These are phyloP conservation scores for Drosophila limbata DNA, from an alignment of 2,888 invertebrate genomes.

Conservation along the genomic window DNA sequence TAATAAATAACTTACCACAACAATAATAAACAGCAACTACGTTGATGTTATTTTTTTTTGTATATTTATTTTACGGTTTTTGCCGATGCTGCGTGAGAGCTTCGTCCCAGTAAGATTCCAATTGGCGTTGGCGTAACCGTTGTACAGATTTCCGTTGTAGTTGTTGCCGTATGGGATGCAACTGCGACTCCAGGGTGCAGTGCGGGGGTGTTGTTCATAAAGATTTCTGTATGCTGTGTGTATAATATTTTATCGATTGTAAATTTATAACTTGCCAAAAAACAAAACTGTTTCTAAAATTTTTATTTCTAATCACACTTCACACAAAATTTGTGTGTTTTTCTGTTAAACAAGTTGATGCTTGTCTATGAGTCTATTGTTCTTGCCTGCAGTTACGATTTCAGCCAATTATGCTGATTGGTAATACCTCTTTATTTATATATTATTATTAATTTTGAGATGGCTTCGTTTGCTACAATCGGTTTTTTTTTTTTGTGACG, in stretches of 20 bases:
- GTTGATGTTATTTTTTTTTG: conserved; percentile 28
- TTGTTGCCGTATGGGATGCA: conserved; percentile 31
- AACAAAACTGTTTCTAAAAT: conserved; percentile 8
- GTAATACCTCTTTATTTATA: background rate
- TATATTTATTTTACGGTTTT: conserved; percentile 2
- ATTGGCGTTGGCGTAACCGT: conserved; percentile 49
- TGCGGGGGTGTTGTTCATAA: conserved; percentile 11
- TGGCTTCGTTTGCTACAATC: background rate
- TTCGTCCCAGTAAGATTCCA: conserved; percentile 51
- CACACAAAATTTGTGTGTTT: background rate
- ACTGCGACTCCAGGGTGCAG: conserved; percentile 14
- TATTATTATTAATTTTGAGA: background rate
- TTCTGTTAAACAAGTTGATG: conserved; percentile 1
- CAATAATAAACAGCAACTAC: conserved; percentile 42
- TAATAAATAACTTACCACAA: conserved; percentile 58
- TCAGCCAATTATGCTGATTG: background rate
- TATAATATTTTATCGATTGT: conserved; percentile 28
- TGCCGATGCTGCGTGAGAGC: conserved; percentile 18
- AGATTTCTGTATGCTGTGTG: conserved; percentile 28
- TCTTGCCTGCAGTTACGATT: background rate
- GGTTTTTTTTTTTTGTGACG: conserved; percentile 11
- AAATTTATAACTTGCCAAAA: conserved; percentile 40
- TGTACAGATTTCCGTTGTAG: conserved; percentile 26
- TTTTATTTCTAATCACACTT: conserved; percentile 7
- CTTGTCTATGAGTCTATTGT: background rate